Evolutionary conservation across 2,888 invertebrate species (phyloP).

Genomic region (Melinopterus prodromus): DNA sequence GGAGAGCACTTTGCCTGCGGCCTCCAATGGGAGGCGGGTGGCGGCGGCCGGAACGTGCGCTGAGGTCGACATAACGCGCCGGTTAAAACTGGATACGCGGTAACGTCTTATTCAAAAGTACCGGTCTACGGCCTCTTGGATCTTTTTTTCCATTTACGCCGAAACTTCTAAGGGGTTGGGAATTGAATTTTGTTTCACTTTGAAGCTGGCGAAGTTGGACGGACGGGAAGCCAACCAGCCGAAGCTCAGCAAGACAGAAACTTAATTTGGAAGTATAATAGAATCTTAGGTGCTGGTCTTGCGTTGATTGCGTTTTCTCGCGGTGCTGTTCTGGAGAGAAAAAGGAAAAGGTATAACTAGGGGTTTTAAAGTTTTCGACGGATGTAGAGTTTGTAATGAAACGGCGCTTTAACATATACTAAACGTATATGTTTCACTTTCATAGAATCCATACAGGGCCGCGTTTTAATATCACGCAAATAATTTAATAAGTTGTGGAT

Average conservation of each 20-base stretch:
- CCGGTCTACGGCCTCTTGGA: background rate
- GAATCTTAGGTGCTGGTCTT: background rate
- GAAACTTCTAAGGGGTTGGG: background rate
- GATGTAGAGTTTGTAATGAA: too few species aligned
- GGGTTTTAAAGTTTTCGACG: too few species aligned
- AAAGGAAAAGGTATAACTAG: background rate
- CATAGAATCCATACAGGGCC: too few species aligned
- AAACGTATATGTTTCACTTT: too few species aligned
- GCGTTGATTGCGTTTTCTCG: background rate
- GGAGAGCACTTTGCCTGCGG: background rate
- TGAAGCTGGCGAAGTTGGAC: background rate
- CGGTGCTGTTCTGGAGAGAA: background rate
- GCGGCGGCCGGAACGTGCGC: background rate
- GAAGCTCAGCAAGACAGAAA: background rate
- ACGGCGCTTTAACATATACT: too few species aligned
- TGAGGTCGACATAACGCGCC: background rate
- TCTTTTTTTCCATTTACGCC: background rate
- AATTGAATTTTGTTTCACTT: background rate
- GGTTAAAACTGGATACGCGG: background rate
- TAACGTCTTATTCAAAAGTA: background rate
- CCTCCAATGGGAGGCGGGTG: background rate
- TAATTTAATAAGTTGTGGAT: too few species aligned
- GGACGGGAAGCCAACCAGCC: background rate
- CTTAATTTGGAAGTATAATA: slow-evolving; percentile 4
- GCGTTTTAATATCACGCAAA: too few species aligned